Conservation (phyloP, 2,113 vertebrate genomes). For the Neoarius graeffei region DNA sequence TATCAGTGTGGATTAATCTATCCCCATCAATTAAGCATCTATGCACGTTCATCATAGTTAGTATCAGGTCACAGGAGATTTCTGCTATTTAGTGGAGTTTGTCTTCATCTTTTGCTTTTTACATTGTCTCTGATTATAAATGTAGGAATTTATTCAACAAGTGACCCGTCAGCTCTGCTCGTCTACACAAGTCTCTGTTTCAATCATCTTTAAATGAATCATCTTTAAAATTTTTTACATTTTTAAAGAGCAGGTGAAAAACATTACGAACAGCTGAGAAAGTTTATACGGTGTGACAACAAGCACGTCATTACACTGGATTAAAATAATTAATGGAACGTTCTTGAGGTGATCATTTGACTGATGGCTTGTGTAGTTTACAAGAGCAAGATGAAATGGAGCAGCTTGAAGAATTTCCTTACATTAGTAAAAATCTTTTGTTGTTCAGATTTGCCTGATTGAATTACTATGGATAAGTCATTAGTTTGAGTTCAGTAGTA, state of each 20-base stretch:
- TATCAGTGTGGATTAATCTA: neutral
- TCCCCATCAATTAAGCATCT: neutral
- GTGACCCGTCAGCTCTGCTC: neutral
- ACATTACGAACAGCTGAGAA: neutral
- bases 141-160: neutral
- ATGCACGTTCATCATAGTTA: neutral
- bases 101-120: neutral
- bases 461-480: constrained; percentile 47
- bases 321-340: constrained; percentile 2
- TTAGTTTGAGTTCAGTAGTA: constrained; percentile 32
- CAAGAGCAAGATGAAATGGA: constrained; percentile 18
- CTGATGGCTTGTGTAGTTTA: constrained; percentile 22
- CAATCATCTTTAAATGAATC: neutral
- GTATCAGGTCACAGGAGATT: neutral
- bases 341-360: constrained; percentile 25
- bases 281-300: neutral
- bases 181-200: neutral
- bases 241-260: neutral
- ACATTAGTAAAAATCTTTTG: constrained; percentile 25
- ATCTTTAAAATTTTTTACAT: neutral
- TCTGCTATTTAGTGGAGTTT: neutral
- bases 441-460: constrained; percentile 39
- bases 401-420: constrained; percentile 4
- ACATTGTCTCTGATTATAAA: neutral
- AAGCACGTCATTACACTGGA: constrained; percentile 4